phyloP scores from a whole-genome alignment of 35 echinoderm and acorn worm genomes.

The Holothuria glaberrima region DNA sequence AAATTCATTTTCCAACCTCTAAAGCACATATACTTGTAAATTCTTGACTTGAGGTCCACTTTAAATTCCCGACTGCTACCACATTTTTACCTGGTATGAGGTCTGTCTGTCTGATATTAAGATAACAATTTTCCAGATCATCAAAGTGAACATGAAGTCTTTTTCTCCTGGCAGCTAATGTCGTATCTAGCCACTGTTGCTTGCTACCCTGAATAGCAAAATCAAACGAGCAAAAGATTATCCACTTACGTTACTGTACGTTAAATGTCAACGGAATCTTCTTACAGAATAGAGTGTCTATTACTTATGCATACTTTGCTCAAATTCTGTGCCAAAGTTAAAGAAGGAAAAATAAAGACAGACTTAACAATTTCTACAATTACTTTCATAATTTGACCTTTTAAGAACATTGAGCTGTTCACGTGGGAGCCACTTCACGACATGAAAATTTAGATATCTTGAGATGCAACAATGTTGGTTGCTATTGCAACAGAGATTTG shows the following conservation, averaged over 20 bases:
- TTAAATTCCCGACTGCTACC: too few relatives aligned
- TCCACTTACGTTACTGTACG: too few relatives aligned
- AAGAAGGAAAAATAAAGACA: too few relatives aligned
- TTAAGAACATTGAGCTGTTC: not conserved
- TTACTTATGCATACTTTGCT: too few relatives aligned
- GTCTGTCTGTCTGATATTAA: constrained; percentile 86
- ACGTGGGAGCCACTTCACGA: not conserved
- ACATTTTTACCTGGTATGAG: constrained; percentile 90
- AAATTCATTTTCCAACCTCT: too few relatives aligned
- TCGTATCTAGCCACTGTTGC: constrained; percentile 89
- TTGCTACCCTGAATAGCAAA: constrained; percentile 74
- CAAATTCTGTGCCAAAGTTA: too few relatives aligned
- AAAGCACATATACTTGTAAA: too few relatives aligned
- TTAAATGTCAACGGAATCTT: too few relatives aligned
- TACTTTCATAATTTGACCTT: too few relatives aligned
- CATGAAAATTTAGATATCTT: not conserved
- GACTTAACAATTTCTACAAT: too few relatives aligned
- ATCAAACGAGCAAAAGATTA: not conserved
- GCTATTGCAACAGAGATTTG: not conserved
- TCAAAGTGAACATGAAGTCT: constrained; percentile 90
- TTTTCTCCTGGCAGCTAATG: constrained; percentile 91
- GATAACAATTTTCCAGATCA: constrained; percentile 92
- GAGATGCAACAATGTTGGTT: not conserved
- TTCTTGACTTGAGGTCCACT: too few relatives aligned
- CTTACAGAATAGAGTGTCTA: too few relatives aligned